Evolutionary conservation across 2,888 invertebrate species (phyloP).

Genomic region (Brenthis ino): DNA sequence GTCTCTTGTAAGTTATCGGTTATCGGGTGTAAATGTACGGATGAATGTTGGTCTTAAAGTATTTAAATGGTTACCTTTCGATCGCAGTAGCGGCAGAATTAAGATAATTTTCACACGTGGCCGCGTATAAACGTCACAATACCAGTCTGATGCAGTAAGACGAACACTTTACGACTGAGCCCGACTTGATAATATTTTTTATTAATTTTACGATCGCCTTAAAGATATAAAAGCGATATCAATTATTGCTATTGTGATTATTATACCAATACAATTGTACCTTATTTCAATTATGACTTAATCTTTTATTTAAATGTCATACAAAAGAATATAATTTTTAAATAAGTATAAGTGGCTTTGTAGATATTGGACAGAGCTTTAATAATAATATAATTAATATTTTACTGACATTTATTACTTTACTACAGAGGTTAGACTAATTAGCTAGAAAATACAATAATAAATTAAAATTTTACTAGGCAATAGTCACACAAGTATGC

Average conservation of each 20-base stretch:
- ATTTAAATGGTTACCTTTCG: slow-evolving; percentile 58
- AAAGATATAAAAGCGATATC: slow-evolving; percentile 25
- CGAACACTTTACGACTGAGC: slow-evolving; percentile 62
- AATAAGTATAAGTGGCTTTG: background rate
- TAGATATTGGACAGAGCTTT: too few species aligned
- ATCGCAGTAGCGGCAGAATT: slow-evolving; percentile 74
- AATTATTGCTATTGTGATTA: slow-evolving; percentile 23
- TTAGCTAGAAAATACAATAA: background rate
- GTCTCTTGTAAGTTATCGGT: slow-evolving; percentile 31
- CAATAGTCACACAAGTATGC: slow-evolving; percentile 42
- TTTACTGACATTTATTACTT: too few species aligned
- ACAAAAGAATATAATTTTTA: background rate
- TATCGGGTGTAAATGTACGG: slow-evolving; percentile 38
- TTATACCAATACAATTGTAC: slow-evolving; percentile 20
- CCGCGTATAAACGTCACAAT: slow-evolving; percentile 72
- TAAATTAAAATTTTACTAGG: background rate
- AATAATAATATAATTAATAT: too few species aligned
- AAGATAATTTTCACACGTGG: slow-evolving; percentile 82
- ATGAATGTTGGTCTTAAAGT: slow-evolving; percentile 29
- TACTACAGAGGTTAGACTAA: too few species aligned
- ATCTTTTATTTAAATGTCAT: slow-evolving; percentile 1
- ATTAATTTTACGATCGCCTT: slow-evolving; percentile 42
- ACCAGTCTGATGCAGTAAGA: slow-evolving; percentile 64
- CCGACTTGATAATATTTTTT: slow-evolving; percentile 40
- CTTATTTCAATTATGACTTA: slow-evolving; percentile 15